Base-by-base conservation (phyloP, 2,797 vertebrate genomes). In the Gorsachius magnificus region DNA sequence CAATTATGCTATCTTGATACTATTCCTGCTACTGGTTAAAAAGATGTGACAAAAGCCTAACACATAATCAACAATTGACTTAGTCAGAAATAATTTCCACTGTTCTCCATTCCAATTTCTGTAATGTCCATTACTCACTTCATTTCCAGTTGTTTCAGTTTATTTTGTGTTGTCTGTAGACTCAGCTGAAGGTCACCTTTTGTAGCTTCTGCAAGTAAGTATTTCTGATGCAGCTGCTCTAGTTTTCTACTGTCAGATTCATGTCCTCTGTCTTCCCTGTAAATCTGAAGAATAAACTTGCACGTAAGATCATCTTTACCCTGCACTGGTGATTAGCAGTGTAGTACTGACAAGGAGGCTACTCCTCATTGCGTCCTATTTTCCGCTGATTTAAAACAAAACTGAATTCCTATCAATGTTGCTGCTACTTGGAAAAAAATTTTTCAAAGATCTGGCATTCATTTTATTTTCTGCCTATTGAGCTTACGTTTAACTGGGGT, bases 211-310 rank as follows among this genome's bases (percentile, higher is more conserved):
- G 99, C 98, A 70, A 98, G 97, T 24, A 99, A 97, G 78, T 98
- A 99, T 86, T 99, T 98, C 93, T 99, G 99, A 92, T 99, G 99
- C 96, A 99, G 98, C 54, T 98, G 98, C 91, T 99, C 99, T 7
- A 99, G 97, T 97, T 98, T 99, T 96, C 98, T 98, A n/a, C 97
- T 98, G 96, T 99, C 98, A 51, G 95, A 98, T 96, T 99, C 99
- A 35, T 97, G 98, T 24, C 93, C 97, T 93, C 95, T 96, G 45
- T 98, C 97, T 83, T 99, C 99, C 92, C 97, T 98, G 90, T 98
- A 99, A 80, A 99, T 91, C 99, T 99, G 78, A 87, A 94, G 77
- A 90, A 90, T 21, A 92, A 66, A 46, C 26, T 70, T 57, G 53
- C 3, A 80, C 20, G 7, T 71, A 92, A 89, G 11, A 87, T 72